Evolutionary conservation across 2,888 invertebrate genomes (phyloP), one percentile per base, ranked within the genome.

Genomic region (Lumbricus terrestris): DNA sequence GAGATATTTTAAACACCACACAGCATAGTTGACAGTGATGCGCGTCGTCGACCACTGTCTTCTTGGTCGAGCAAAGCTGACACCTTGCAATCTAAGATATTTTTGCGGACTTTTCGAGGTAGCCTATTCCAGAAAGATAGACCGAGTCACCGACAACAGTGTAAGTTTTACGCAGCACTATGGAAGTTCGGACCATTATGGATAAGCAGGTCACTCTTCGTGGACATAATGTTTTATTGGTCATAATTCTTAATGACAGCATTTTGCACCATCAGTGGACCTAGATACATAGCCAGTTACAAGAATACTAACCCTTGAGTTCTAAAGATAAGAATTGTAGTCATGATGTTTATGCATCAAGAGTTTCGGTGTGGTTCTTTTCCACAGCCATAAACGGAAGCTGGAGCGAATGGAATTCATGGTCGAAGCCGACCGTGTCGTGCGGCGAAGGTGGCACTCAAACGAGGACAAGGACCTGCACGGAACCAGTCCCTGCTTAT

Each of bases 401-500:
- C 34, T 92, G 92, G 92, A 82, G 90, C 13, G 82, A 82, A 35
- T 92, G 92, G 92, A 69, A 69, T 18, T 37, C 69, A 18, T 91
- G 91, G 91, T 47, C 88, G 35, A 89, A 85, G 37, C 90, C 91
- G 42, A 42, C 90, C 20, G 90, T 90, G 40, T 91, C 91, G 20
- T 92, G 92, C 40, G 91, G 91, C 16, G 89, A 89, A 3, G 90
- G 90, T 29, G 40, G 88, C 37, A 82, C 88, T 37, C 90, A 85
- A 16, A 54, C 89, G n/a, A 91, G 92, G n/a, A 89, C 37, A 29
- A 89, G 92, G 35, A 38, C 69, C 33, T 92, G 92, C 90, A 85
- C 91, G 91, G 82, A 91, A 40, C 93, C 93, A 0, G 91, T 90
- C 0, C 92, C 93, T 11, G 89, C 92, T 29, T 90, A 93, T 88